Evolutionary conservation across 1,140 invertebrate species (phyloP), one percentile per base, ranked within the genome.

Genomic region (Brachystomella parvula): DNA sequence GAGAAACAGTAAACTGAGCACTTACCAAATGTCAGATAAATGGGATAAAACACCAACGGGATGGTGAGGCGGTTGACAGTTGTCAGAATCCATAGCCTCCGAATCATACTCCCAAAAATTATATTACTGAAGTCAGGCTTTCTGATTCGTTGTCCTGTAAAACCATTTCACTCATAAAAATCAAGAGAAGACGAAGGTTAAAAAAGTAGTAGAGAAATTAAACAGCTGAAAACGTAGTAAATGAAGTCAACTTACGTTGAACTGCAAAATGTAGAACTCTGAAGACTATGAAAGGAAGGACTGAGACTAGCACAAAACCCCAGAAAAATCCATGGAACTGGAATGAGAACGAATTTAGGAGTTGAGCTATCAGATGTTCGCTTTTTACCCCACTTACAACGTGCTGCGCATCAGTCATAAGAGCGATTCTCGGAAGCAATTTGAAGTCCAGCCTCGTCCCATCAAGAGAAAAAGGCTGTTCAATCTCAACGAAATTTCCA

Each of bases 401-500:
- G 64, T 76, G 77, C 72, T 82, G 85, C 49, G 87, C 83, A 78
- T 89, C 83, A 35, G 84, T 78, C 87, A 89, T 91, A 2, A 94
- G 80, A 29, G 86, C 77, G 63, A 90, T 78, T 76, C 86, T 81
- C 28, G 88, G 80, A 56, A 86, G 77, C 60, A 90, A 72, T 47
- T 80, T 78, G 79, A 91, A 91, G 44, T 79, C 79, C 32, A 86
- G 74, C 73, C 80, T 78, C 19, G 84, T 83, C 9, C 84, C 85
- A 79, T 93, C 89, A 29, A 93, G 77, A 30, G 89, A 85, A 81
- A 93, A 93, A 66, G 83, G 81, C 74, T 91, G 87, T n/a, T 76
- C 78, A 28, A 86, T 74, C 66, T 78, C 77, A 68, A 80, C 80
- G 71, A 82, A 77, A 74, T 83, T 82, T 1, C 82, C 84, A 69